Percentiles rank a stretch among this genome's conserved stretches.
phyloP scores from a whole-genome alignment of 1,140 invertebrate species.

The Solenopsis fugax region DNA sequence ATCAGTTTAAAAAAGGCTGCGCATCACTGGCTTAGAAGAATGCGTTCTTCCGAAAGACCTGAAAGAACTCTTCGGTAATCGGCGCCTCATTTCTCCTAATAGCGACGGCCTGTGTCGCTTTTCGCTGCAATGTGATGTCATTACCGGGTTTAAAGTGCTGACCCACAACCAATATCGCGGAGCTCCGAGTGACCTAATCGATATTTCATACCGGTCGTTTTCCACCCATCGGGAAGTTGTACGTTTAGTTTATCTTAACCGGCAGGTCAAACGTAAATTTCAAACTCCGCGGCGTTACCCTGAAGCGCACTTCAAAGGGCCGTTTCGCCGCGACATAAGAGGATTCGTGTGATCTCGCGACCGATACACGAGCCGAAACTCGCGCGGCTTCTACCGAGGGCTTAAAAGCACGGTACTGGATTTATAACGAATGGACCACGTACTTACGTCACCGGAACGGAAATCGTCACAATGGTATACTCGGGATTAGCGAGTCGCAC shows the following conservation, averaged over 20 bases:
- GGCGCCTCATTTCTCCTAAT: neutral
- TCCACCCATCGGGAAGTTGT: conserved; percentile 43
- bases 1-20: no score
- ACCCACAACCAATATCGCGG: conserved; percentile 48
- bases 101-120: neutral
- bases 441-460: conserved; percentile 49
- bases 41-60: neutral
- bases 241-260: conserved; percentile 50
- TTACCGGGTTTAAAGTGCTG: conserved; percentile 44
- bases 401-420: conserved; percentile 15
- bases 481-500: conserved; percentile 32
- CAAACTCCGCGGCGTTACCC: conserved; percentile 32
- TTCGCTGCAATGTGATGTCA: conserved; percentile 36
- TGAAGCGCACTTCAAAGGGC: conserved; percentile 26
- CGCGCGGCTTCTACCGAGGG: conserved; percentile 11
- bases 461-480: conserved; percentile 55
- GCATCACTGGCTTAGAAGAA: neutral
- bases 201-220: conserved; percentile 52
- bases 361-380: conserved; percentile 18
- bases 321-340: conserved; percentile 37
- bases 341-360: conserved; percentile 44
- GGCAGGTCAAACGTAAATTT: conserved; percentile 48
- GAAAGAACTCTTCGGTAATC: conserved; percentile 15
- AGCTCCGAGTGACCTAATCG: conserved; percentile 21
- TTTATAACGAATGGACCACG: conserved; percentile 44